Base-by-base conservation (phyloP, 2,113 vertebrate species). In the Poecile atricapillus region DNA sequence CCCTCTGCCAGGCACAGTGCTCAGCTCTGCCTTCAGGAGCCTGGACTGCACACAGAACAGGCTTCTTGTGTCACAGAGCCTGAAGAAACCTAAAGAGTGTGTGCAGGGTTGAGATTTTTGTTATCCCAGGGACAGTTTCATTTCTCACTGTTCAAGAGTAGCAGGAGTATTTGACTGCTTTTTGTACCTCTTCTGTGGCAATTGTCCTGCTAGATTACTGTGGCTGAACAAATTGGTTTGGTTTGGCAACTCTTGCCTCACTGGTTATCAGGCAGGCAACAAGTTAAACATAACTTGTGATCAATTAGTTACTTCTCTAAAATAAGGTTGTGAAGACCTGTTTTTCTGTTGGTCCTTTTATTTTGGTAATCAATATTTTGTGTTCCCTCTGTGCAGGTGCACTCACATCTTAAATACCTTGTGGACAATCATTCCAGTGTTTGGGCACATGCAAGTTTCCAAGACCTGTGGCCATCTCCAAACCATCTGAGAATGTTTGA, bases 361-460 rank as follows among this genome's bases (percentile, higher is more conserved):
- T 67, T 93, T 93, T 70, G 22, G 2, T 47, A 59, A 25, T 52
- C 8, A 5, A 64, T 43, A 47, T 74, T 69, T 91, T 77, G 28
- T 2, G 2, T 27, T 90, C 21, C 5, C 47, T 64, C n/a, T 4
- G 31, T 85, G 16, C 94, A 99, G 99, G 99, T 99, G 13, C 98
- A 99, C 90, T 98, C 99, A 9, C 98, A 98, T 87, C 97, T 99
- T 37, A 98, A 98, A 92, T 98, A 98, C 97, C 98, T 99, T 76
- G 98, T 99, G 70, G 99, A 99, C 96, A 98, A 97, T 96, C 99
- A 99, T 47, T 98, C 98, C 55, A 99, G 99, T 35, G 98, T 99
- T 23, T 99, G 99, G 99, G 99, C 99, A 4, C 98, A 98, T 87
- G 98, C 99, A 94, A 99, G 97, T 95, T 99, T 99, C 94, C 98